Evolutionary conservation across 2,888 invertebrate species (phyloP), one percentile per base, ranked within the genome.

Genomic region (Andrena bucephala): DNA sequence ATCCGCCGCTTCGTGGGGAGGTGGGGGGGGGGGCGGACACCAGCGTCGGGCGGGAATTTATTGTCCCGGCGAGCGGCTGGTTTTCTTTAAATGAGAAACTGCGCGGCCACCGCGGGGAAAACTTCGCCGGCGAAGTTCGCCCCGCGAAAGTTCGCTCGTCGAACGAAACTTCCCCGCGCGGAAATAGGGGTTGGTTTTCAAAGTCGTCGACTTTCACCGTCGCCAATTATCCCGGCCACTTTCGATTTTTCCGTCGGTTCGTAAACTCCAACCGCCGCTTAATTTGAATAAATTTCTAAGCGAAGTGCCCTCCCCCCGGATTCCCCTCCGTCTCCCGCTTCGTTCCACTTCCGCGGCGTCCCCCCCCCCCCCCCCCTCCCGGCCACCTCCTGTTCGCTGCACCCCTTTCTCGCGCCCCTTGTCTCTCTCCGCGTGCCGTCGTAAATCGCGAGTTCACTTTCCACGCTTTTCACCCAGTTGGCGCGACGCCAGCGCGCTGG

Each of bases 381-480:
- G 20, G 20, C 20, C 20, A 20, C 73, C 71, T 79, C 75, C 67
- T 67, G 52, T 77, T 29, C 60, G 31, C 36, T 63, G 83, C 67
- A 77, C 75, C 63, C 70, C 77, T 68, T 71, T 70, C 48, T 66
- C 67, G 31, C 29, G 63, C 74, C 65, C 59, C 57, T 79, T 79
- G 71, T 71, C 77, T 70, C 69, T 82, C 85, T 74, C 84, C 75
- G 75, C 77, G 81, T 84, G 85, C 83, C 84, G 90, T 87, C 90
- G 91, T 92, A 93, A 93, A 93, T 93, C 91, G 91, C 89, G 89
- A 92, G 92, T 93, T 93, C 92, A 92, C 93, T 93, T 93, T 92
- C 93, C 89, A 90, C 91, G 92, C 93, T 94, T 94, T 93, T 94
- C 93, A 94, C 94, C 94, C 88, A 94, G 92, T 94, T 94, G 94